Evolutionary conservation across 2,888 invertebrate genomes (phyloP), one percentile per base, ranked within the genome.

Genomic region (Archaeoteleia sp.): DNA sequence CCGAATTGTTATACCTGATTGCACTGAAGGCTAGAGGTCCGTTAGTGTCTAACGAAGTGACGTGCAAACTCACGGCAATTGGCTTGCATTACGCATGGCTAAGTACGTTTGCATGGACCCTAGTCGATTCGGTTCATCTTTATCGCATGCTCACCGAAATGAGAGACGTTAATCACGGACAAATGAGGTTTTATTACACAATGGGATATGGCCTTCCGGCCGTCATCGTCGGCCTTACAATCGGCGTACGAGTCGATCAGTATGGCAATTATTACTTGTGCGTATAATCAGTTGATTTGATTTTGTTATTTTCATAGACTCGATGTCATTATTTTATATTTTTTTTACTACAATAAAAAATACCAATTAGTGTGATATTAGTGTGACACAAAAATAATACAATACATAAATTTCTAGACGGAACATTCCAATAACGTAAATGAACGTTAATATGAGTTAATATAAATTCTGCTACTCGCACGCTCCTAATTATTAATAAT

Each of bases 91-190:
- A 96, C 87, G 91, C 95, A 83, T 97, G 96, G 95, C 87, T 97
- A 80, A 91, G 92, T 17, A 92, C 95, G 8, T 95, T 97, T 79
- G 92, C 92, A 12, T 98, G 98, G 98, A 90, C 94, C 76, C 90
- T 97, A 73, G 93, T 96, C 49, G 96, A 96, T 86, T 94, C 95
- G 20, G 90, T 97, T 74, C 97, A 98, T 86, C 88, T 97, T 57
- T 95, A 97, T 81, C 90, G 98, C 37, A 95, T 97, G 91, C 87
- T 98, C 74, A 95, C 96, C 1, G 97, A 97, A 87, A 93, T 97
- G 89, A 89, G 97, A 1, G 97, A 97, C 86, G 96, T 98, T 40
- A 97, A 98, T 88, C 95, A 96, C 84, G 97, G 96, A 2, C 93
- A 94, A 25, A 95, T 97, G 92, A 89, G 91, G 61, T 95, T 97